Conservation (phyloP, 2,113 vertebrate species). For the Myanophis thanlyinensis region DNA sequence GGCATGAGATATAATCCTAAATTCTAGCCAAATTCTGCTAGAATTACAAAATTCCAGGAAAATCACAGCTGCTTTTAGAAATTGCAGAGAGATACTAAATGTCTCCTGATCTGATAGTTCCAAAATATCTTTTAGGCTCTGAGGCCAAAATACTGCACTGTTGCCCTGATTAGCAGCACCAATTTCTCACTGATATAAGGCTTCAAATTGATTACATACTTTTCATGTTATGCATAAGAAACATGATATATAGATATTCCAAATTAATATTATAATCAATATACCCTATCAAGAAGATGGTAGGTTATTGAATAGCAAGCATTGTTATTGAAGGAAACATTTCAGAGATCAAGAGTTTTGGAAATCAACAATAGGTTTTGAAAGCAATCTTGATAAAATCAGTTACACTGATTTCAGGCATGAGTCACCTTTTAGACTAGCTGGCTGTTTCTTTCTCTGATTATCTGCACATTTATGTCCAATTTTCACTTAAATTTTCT, state of each 20-base stretch:
- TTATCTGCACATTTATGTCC: conserved; percentile 9
- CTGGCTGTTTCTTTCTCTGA: conserved; percentile 7
- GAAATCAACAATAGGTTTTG: conserved; percentile 19
- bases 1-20: not conserved
- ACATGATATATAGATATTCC: not conserved
- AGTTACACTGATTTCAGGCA: conserved; percentile 48
- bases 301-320: conserved; percentile 9
- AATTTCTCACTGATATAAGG: not conserved
- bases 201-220: not conserved
- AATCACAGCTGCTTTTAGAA: not conserved
- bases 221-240: not conserved
- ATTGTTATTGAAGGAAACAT: conserved; percentile 24
- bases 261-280: not conserved
- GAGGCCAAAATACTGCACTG: not conserved
- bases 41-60: not conserved
- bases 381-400: conserved; percentile 35
- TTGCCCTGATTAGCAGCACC: not conserved
- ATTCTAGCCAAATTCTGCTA: not conserved
- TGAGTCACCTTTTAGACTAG: conserved; percentile 25
- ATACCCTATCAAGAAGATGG: not conserved
- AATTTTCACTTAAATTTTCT: conserved; percentile 9
- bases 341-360: conserved; percentile 27
- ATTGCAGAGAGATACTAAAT: not conserved
- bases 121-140: not conserved
- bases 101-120: not conserved